Percentiles rank a stretch among this genome's conserved stretches.
phyloP scores from a whole-genome alignment of 2,113 vertebrate species.

The Orthonyx spaldingii region DNA sequence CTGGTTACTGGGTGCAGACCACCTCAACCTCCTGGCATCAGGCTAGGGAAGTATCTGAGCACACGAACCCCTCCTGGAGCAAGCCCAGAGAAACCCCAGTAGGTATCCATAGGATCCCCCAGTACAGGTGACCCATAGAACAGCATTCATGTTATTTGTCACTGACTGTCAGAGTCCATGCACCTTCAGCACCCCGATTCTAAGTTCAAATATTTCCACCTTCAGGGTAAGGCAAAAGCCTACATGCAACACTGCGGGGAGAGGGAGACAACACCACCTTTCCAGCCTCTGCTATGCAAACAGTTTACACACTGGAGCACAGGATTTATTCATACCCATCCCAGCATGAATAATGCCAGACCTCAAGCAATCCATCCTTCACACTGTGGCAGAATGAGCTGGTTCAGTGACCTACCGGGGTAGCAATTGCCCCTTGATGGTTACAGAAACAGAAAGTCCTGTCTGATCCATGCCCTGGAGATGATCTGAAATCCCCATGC shows the following conservation, averaged over 20 bases:
- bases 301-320: background rate
- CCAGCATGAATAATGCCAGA: background rate
- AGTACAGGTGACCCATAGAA: background rate
- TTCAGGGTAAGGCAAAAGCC: background rate
- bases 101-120: background rate
- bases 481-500: background rate
- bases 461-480: background rate
- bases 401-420: conserved; percentile 2
- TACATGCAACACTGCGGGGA: background rate
- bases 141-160: background rate
- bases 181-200: background rate
- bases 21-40: background rate
- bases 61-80: background rate
- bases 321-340: background rate
- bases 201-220: background rate
- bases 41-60: background rate
- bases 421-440: background rate
- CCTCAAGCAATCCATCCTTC: background rate
- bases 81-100: background rate
- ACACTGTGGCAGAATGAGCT: background rate
- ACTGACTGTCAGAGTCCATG: background rate
- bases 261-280: background rate
- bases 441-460: background rate
- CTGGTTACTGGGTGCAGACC: background rate
- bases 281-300: background rate